Conservation (phyloP, 2,888 invertebrate species). For the Crocallis elinguaria region DNA sequence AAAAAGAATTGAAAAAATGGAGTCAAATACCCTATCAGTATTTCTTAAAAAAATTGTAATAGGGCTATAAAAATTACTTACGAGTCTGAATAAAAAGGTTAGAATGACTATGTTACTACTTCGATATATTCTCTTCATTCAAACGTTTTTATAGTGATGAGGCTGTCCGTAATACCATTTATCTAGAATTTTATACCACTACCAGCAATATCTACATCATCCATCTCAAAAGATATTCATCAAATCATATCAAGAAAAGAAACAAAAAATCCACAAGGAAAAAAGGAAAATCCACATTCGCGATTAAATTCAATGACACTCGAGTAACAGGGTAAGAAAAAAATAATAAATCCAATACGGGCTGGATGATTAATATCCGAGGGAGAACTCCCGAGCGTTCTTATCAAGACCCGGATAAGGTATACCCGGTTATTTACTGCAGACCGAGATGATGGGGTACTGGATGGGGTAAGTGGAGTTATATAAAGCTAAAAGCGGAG, state of each 20-base stretch:
- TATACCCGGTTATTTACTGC: constrained; percentile 57
- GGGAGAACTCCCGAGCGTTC: constrained; percentile 47
- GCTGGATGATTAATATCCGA: constrained; percentile 68
- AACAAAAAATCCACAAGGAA: constrained; percentile 6
- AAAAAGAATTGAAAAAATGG: too few relatives aligned
- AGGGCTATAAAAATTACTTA: too few relatives aligned
- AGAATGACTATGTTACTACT: too few relatives aligned
- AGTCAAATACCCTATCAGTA: too few relatives aligned
- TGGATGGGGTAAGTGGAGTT: constrained; percentile 41
- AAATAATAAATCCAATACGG: constrained; percentile 63
- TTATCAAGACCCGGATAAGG: constrained; percentile 59
- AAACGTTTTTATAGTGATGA: too few relatives aligned
- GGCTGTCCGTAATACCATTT: too few relatives aligned
- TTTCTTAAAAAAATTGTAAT: too few relatives aligned
- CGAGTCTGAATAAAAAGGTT: too few relatives aligned
- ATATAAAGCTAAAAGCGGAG: neutral
- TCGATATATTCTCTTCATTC: too few relatives aligned
- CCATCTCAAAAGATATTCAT: neutral
- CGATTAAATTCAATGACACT: constrained; percentile 61
- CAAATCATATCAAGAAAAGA: neutral
- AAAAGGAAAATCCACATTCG: constrained; percentile 21
- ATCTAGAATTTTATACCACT: too few relatives aligned
- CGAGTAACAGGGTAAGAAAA: constrained; percentile 44
- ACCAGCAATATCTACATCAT: neutral
- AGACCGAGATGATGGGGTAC: constrained; percentile 31